These are phyloP conservation scores for Mustelus asterias DNA, from an alignment of 2,113 vertebrate species.

Conservation along the genomic window DNA sequence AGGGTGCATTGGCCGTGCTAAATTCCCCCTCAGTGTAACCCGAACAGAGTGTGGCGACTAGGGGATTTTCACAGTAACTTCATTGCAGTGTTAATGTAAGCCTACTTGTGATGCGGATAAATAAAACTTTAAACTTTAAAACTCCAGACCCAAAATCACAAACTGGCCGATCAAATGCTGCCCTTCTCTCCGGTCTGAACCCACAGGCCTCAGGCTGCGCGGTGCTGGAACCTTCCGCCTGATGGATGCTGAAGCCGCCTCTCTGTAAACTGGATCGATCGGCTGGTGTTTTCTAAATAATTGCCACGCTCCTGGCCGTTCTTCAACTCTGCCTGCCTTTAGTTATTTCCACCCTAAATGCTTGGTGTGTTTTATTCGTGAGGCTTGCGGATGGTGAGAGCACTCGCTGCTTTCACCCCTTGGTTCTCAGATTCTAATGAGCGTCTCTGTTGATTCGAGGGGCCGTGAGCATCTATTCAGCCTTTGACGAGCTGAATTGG, in stretches of 20 bases:
- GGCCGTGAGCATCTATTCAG: not conserved
- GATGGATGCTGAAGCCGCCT: not conserved
- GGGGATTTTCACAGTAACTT: no score
- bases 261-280: not conserved
- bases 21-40: no score
- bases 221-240: not conserved
- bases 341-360: not conserved
- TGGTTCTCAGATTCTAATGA: not conserved
- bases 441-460: not conserved
- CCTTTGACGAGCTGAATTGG: not conserved
- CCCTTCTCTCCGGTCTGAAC: no score
- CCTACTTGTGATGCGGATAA: no score
- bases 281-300: not conserved
- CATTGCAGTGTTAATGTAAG: no score
- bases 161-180: not conserved
- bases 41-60: no score
- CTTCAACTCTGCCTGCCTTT: not conserved
- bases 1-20: no score
- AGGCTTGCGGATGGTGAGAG: not conserved
- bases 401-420: not conserved
- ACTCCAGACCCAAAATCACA: not conserved
- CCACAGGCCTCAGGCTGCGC: not conserved
- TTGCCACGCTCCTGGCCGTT: not conserved
- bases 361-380: not conserved
- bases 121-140: not conserved